Base-by-base conservation (phyloP, 1,140 invertebrate species). In the Meteorus sp. region DNA sequence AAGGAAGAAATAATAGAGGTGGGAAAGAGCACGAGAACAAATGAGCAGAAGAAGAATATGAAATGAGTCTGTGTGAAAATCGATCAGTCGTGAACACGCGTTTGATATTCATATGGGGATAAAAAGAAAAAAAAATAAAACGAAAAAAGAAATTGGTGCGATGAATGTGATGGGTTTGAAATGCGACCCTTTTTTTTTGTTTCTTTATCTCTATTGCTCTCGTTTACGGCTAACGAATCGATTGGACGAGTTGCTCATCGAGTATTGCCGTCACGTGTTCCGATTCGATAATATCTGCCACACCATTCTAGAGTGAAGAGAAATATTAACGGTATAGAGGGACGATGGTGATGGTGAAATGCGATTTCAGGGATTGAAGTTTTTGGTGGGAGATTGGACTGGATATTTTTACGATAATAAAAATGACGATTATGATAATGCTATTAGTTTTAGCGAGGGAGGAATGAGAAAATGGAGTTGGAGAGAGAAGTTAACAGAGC, bases 181-280 rank as follows among this genome's bases (percentile, higher is more conserved):
- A n/a, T n/a, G n/a, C n/a, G n/a, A n/a, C n/a, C n/a, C n/a, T n/a
- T n/a, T n/a, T n/a, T n/a, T n/a, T n/a, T n/a, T n/a, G n/a, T n/a
- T n/a, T n/a, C n/a, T n/a, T n/a, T n/a, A n/a, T n/a, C n/a, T n/a
- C n/a, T n/a, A 19, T 19, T 29, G n/a, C 37, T 31, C 23, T 55
- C n/a, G 52, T 44, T 31, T 39, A 41, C 13, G 25, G 23, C 22
- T 55, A 55, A 55, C 52, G 37, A 55, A 55, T 55, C 37, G 39
- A 55, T 55, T 55, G n/a, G 23, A 25, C 25, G 11, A 13, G 37
- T 41, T n/a, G 15, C 37, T 41, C 23, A 23, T 55, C 23, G 5
- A 27, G 37, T 9, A 55, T 55, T 43, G 11, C 22, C 22, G 29
- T 55, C 52, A 55, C 52, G 52, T 17, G 20, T 44, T 4, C n/a